Base-by-base conservation (phyloP, 2,797 vertebrate species). In the Sphenodon punctatus region DNA sequence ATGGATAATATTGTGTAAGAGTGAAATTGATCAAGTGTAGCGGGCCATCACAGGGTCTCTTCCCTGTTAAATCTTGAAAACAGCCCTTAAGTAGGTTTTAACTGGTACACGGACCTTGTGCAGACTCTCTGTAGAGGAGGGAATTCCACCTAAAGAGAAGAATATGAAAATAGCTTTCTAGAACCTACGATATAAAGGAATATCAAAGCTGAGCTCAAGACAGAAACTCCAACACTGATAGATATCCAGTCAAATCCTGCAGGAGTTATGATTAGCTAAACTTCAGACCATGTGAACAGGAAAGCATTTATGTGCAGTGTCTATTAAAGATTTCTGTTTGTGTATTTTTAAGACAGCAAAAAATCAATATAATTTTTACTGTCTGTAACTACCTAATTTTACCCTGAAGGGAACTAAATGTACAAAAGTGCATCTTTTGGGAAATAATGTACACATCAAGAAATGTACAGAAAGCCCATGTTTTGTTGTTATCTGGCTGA, bases 371-470 rank as follows among this genome's bases (percentile, higher is more conserved):
- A 45, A 43, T 34, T 48, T 46, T 48, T 25, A 7, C 36, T 66
- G 14, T 6, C 19, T 49, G 5, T n/a, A 22, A 15, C 23, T 58
- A 17, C 55, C 53, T 70, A 36, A 58, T 60, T 23, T 56, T 48
- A 4, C 39, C 11, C 27, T 48, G 30, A 23, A 38, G 43, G 53
- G 56, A 19, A 17, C n/a, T 65, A 17, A 45, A 30, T 65, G 19
- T 13, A 15, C 41, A 25, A 39, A 17, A 27, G 5, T 16, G 16
- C 38, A 15, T 59, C 22, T 23, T 30, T 48, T 46, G 48, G 32
- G 30, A 36, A 45, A 4, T 60, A 22, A 42, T 11, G 1, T 30
- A 2, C 27, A 9, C 8, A 7, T 56, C 49, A 14, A 2, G 0
- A 64, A 64, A 56, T 49, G 10, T 3, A 13, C 6, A 67, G 38